Conservation (phyloP, 2,888 invertebrate genomes). For the Acanthosoma haemorrhoidale region DNA sequence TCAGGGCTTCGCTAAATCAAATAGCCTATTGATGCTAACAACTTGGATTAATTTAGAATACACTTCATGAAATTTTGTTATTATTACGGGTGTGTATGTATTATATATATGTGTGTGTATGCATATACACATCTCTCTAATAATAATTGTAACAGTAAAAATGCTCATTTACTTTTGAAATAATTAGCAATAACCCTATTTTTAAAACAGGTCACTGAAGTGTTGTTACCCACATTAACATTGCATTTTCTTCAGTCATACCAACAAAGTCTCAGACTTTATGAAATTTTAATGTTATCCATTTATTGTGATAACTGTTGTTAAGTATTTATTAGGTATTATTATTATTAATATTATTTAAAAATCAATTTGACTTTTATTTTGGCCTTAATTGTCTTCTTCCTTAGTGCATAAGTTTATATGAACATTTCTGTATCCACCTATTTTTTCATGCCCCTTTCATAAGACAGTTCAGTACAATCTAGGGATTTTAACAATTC, state of each 20-base stretch:
- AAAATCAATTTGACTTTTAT: neutral
- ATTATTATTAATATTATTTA: conserved; percentile 21
- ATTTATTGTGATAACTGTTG: conserved; percentile 35
- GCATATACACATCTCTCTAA: neutral
- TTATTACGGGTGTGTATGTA: neutral
- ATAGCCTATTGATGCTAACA: conserved; percentile 21
- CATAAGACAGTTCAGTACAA: neutral
- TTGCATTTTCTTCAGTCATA: conserved; percentile 33
- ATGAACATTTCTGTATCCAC: neutral
- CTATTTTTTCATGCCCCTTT: conserved; percentile 19
- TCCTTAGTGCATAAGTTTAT: conserved; percentile 29
- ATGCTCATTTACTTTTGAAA: conserved; percentile 28
- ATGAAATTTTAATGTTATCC: conserved; percentile 38
- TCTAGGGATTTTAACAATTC: conserved; percentile 1
- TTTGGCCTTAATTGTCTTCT: conserved; percentile 24
- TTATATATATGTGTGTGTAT: neutral
- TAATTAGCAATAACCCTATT: conserved; percentile 19
- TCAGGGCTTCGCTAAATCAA: conserved; percentile 30
- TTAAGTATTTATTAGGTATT: conserved; percentile 30
- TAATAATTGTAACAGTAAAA: conserved; percentile 11
- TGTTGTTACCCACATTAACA: conserved; percentile 21
- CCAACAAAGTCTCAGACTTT: conserved; percentile 37
- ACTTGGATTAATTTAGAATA: conserved; percentile 5
- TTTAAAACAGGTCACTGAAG: neutral
- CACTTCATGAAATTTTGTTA: conserved; percentile 3